Evolutionary conservation across 2,888 invertebrate species (phyloP), one percentile per base, ranked within the genome.

Genomic region (Drosophila maculinotata): DNA sequence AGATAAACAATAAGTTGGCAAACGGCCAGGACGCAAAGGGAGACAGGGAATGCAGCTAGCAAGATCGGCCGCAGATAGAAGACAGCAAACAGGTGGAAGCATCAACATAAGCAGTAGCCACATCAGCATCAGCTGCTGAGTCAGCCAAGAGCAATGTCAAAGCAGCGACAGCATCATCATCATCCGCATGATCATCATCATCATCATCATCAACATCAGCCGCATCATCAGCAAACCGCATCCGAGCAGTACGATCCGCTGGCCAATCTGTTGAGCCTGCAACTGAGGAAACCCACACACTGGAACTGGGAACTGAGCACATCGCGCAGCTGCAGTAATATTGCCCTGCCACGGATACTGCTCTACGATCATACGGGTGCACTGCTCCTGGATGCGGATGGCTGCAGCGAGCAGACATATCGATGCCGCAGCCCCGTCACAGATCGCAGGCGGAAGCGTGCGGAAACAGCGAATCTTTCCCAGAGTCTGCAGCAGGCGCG

Each of bases 251-350:
- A 78, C 15, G 89, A 89, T 71, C 76, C 86, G 4, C 64, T 89
- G 28, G 79, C 87, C 14, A 93, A 93, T 71, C 89, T 92, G 33
- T 92, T 94, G 1, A 91, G 92, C 52, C 85, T 94, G 17, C 92
- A 93, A 80, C 85, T 94, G 56, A 91, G 92, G 69, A 93, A 93
- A 73, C 94, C 94, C 1, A 91, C 91, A 63, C 90, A 91, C 63
- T 94, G 93, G 93, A 92, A 93, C 73, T 93, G 93, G 93, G 92
- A 93, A 81, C 78, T 94, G 69, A 92, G 93, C 25, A 93, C 93
- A 2, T 93, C 93, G 25, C 92, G 93, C 76, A 93, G 93, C 41
- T 93, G 93, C 45, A 92, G 93, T 25, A 92, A 93, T 74, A 93
- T 94, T 54, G 88, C 92, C 25, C 84, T 93, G 74, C 93, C 93